Conservation (phyloP, 2,888 invertebrate species). For the Sicus ferrugineus region DNA sequence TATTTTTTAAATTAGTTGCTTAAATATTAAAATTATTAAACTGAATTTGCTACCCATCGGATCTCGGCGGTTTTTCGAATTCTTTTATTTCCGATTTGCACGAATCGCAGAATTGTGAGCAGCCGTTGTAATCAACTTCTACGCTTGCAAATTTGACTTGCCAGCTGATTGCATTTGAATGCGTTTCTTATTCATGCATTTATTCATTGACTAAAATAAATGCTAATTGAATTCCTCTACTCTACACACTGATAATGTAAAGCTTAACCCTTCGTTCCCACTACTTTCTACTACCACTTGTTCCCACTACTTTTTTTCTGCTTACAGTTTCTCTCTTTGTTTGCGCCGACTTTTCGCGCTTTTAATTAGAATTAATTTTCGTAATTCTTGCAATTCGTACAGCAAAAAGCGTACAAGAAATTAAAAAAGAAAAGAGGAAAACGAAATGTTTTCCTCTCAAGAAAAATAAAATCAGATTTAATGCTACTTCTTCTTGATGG, state of each 20-base stretch:
- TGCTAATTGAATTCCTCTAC: neutral
- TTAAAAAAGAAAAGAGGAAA: neutral
- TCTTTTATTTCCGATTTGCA: too few species aligned
- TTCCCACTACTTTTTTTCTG: neutral
- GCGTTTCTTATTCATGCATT: neutral
- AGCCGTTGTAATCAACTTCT: too few species aligned
- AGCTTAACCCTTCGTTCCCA: neutral
- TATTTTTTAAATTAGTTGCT: too few species aligned
- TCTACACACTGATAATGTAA: neutral
- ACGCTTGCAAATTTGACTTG: too few species aligned
- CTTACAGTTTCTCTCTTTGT: neutral
- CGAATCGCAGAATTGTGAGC: too few species aligned
- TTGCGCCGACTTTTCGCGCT: neutral
- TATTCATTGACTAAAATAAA: neutral
- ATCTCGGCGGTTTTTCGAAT: too few species aligned
- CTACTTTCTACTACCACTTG: neutral
- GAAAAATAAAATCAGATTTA: neutral
- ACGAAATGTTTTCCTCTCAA: neutral
- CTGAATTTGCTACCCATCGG: too few species aligned
- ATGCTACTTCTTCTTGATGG: too few species aligned
- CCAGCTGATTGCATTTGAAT: neutral
- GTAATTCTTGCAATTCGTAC: neutral
- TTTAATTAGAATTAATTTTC: slow-evolving; percentile 23
- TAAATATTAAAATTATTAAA: too few species aligned
- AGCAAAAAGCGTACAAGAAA: neutral